Evolutionary conservation across 2,888 invertebrate genomes (phyloP).

Genomic region (Trachelus troglodyta): DNA sequence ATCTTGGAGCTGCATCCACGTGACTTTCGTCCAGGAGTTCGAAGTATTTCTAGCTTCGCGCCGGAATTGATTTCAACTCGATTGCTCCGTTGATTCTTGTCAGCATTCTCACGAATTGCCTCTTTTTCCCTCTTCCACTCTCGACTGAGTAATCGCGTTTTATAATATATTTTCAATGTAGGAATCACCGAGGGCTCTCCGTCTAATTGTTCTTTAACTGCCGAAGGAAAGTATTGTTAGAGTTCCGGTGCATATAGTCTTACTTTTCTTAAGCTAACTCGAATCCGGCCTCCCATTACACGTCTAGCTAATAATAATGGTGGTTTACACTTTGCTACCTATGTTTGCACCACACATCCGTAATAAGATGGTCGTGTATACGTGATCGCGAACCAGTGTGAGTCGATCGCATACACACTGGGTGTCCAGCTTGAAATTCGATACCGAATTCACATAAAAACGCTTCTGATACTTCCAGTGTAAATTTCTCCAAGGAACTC

Average conservation of each 20-base stretch:
- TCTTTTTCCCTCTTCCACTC: too few relatives aligned
- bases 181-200: constrained; percentile 23
- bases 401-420: constrained; percentile 43
- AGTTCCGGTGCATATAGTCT: constrained; percentile 33
- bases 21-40: too few relatives aligned
- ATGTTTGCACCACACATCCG: constrained; percentile 43
- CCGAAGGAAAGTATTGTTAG: constrained; percentile 37
- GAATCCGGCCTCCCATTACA: constrained; percentile 40
- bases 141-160: too few relatives aligned
- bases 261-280: constrained; percentile 27
- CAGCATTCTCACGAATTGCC: too few relatives aligned
- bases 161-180: not conserved
- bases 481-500: too few relatives aligned
- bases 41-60: too few relatives aligned
- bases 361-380: constrained; percentile 45
- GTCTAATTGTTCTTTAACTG: constrained; percentile 42
- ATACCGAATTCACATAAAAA: too few relatives aligned
- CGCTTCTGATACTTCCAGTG: too few relatives aligned
- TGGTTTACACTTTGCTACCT: constrained; percentile 55
- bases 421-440: constrained; percentile 36
- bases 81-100: too few relatives aligned
- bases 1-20: too few relatives aligned
- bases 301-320: constrained; percentile 53
- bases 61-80: too few relatives aligned
- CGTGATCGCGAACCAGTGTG: constrained; percentile 33